Conservation (phyloP, 1,140 invertebrate genomes). For the Venturia canescens region DNA sequence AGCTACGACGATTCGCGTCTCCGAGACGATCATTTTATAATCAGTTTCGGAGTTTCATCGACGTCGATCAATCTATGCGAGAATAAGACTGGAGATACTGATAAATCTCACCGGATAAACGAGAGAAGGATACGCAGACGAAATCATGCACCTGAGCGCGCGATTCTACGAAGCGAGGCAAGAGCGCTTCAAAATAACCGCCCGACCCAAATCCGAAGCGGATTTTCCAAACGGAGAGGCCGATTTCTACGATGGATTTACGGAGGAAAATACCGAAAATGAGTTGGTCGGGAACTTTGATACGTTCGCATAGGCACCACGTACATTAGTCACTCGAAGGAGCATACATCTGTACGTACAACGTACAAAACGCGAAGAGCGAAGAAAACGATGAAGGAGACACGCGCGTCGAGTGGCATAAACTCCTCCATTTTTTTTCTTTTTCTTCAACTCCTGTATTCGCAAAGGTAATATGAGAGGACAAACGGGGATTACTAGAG, state of each 20-base stretch:
- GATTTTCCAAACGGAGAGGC: not conserved
- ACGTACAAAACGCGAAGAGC: not conserved
- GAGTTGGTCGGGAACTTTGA: not conserved
- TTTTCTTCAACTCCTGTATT: too few relatives aligned
- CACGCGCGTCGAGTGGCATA: constrained; percentile 38
- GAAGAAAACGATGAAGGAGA: constrained; percentile 14
- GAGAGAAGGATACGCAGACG: not conserved
- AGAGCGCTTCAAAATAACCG: not conserved
- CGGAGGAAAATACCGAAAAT: not conserved
- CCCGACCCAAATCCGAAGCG: not conserved
- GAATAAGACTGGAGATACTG: too few relatives aligned
- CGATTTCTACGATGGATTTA: not conserved
- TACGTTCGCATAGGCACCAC: not conserved
- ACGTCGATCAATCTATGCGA: too few relatives aligned
- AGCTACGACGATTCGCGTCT: too few relatives aligned
- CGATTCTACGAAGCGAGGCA: not conserved
- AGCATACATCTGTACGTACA: not conserved
- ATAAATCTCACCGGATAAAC: not conserved
- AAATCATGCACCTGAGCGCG: not conserved
- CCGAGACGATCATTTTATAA: too few relatives aligned
- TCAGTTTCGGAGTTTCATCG: too few relatives aligned
- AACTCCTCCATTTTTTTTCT: not conserved
- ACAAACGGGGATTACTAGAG: constrained; percentile 48
- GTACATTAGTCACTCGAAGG: not conserved
- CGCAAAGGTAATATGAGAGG: constrained; percentile 21